phyloP scores from a whole-genome alignment of 2,888 invertebrate genomes.

The Ormyrus labotus region DNA sequence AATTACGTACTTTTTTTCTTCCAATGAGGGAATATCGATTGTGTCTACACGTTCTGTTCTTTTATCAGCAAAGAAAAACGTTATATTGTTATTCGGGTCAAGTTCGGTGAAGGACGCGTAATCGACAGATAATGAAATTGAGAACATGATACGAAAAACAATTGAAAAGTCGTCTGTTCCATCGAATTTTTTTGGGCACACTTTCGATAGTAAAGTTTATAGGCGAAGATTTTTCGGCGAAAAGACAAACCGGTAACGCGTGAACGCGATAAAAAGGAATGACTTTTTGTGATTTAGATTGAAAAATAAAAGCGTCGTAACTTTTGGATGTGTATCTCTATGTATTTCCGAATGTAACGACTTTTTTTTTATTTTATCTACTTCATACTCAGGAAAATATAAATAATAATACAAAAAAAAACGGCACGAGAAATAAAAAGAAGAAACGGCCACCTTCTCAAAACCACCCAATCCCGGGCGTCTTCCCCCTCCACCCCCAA shows the following conservation, averaged over 20 bases:
- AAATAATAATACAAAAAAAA: too few relatives aligned
- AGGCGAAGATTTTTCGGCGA: background rate
- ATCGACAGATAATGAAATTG: constrained; percentile 20
- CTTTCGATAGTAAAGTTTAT: too few relatives aligned
- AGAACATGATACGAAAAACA: constrained; percentile 16
- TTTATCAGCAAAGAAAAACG: constrained; percentile 12
- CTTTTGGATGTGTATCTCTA: too few relatives aligned
- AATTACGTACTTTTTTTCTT: constrained; percentile 40
- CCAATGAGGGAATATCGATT: constrained; percentile 43
- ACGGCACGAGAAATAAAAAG: too few relatives aligned
- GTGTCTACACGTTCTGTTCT: constrained; percentile 11
- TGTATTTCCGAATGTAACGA: too few relatives aligned
- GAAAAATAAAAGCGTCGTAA: background rate
- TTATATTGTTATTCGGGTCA: constrained; percentile 30
- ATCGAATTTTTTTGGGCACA: background rate
- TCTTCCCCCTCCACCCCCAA: too few relatives aligned
- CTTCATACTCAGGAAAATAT: too few relatives aligned
- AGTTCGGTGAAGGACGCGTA: constrained; percentile 44
- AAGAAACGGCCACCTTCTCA: too few relatives aligned
- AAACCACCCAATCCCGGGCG: too few relatives aligned
- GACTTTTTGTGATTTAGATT: background rate
- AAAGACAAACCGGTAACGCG: background rate
- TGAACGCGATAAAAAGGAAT: background rate
- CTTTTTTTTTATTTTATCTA: too few relatives aligned
- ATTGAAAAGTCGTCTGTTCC: constrained; percentile 10